Conservation (phyloP, 2,113 vertebrate species). For the Leucosticte australis region DNA sequence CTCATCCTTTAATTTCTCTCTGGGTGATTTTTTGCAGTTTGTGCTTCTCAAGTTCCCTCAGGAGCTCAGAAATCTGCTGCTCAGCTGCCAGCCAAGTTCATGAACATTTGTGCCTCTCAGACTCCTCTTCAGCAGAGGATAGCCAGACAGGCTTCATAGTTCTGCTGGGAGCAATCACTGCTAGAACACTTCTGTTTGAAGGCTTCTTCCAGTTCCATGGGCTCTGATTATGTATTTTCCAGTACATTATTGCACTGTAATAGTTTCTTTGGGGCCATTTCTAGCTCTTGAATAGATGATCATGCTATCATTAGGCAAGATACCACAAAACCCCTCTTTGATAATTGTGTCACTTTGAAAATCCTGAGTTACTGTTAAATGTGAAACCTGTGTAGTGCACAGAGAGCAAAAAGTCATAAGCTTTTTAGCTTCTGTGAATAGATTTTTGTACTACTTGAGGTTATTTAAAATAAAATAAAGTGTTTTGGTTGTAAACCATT, state of each 20-base stretch:
- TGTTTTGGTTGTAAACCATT: background rate
- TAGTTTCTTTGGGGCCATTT: slow-evolving; percentile 11
- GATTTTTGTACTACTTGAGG: background rate
- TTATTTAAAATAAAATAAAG: background rate
- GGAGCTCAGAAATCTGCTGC: background rate
- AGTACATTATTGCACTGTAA: background rate
- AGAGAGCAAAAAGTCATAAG: background rate
- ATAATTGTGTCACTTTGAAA: background rate
- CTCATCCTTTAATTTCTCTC: background rate
- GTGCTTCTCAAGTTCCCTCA: background rate
- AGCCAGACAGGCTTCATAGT: background rate
- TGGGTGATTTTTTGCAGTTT: background rate
- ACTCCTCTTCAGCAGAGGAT: background rate
- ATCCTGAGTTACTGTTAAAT: background rate
- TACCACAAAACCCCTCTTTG: background rate
- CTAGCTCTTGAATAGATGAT: background rate
- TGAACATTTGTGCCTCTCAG: background rate
- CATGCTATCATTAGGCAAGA: background rate
- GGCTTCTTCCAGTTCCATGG: background rate
- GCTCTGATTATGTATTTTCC: background rate
- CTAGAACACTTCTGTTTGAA: background rate
- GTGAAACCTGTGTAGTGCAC: background rate
- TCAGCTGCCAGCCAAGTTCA: background rate
- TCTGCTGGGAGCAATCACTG: background rate
- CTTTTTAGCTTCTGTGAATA: background rate